phyloP scores from a whole-genome alignment of 2,113 vertebrate genomes.

The Accipiter cooperii region DNA sequence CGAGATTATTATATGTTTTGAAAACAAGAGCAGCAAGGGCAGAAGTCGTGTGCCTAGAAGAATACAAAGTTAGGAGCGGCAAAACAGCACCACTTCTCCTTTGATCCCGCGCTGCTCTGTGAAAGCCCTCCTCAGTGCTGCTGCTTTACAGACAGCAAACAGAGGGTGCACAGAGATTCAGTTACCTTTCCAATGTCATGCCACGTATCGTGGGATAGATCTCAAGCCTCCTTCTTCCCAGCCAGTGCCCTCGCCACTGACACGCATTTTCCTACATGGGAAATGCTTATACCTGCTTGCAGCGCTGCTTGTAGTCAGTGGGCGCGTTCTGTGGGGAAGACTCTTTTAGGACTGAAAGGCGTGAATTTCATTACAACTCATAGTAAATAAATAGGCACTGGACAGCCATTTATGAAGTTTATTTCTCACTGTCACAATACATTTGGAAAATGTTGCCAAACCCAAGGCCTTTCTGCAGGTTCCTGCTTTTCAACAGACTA shows the following conservation, averaged over 20 bases:
- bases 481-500: neutral
- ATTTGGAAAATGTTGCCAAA: neutral
- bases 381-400: neutral
- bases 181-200: neutral
- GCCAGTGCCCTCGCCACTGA: neutral
- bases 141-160: neutral
- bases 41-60: neutral
- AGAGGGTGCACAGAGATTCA: neutral
- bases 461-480: neutral
- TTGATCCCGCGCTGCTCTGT: accelerated
- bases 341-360: neutral
- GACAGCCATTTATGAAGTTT: neutral
- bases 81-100: neutral
- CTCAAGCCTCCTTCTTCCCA: neutral
- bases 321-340: neutral
- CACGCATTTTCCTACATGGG: accelerated
- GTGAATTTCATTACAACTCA: neutral
- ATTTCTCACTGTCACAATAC: neutral
- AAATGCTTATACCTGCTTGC: accelerated
- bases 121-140: neutral
- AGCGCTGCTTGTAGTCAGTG: neutral
- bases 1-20: slow-evolving; percentile 10
- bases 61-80: neutral
- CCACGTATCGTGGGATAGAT: accelerated
- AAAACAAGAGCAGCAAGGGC: neutral